Base-by-base conservation (phyloP, 2,113 vertebrate genomes). In the Rhabdomys dilectus region DNA sequence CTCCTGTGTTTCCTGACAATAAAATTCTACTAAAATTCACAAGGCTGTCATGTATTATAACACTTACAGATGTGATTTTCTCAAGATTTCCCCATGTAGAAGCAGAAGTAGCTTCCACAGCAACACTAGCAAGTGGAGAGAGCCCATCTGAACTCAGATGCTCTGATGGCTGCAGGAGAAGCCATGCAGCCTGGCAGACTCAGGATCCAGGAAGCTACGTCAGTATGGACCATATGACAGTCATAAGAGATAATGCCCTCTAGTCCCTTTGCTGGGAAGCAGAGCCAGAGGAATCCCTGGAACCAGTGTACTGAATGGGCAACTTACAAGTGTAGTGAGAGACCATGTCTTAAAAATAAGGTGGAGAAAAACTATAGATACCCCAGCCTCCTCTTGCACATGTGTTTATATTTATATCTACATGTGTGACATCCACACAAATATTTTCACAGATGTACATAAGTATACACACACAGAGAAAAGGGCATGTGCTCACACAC, bases 101-200 rank as follows among this genome's bases (percentile, higher is more conserved):
- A 21, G 22, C 5, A 66, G 15, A 34, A 15, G 34, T 6, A 15
- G 10, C n/a, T 21, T 62, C 86, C 11, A 10, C 5, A 31, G 6
- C 0, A 5, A 7, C 11, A 24, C 2, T 2, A 19, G 48, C 6
- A 13, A n/a, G 17, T 10, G 34, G 12, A 2, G 4, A 8, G 21
- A 11, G 45, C 42, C 17, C 24, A 7, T 26, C 10, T 22, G 36
- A 66, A 15, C 7, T 22, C n/a, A 39, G 5, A 3, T 17, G 11
- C 0, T 0, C 3, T 45, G 21, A 29, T 17, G 12, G 15, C 26
- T 42, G 7, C 4, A 3, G 51, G n/a, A 58, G 51, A 51, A 73
- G 26, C 24, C 8, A 39, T 31, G 64, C 24, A 75, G 13, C 22
- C 53, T 89, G 22, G 24, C 19, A 7, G 51, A 58, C 24, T 5